Evolutionary conservation across 2,113 vertebrate species (phyloP).

Genomic region (Phalacrocorax pelagicus): DNA sequence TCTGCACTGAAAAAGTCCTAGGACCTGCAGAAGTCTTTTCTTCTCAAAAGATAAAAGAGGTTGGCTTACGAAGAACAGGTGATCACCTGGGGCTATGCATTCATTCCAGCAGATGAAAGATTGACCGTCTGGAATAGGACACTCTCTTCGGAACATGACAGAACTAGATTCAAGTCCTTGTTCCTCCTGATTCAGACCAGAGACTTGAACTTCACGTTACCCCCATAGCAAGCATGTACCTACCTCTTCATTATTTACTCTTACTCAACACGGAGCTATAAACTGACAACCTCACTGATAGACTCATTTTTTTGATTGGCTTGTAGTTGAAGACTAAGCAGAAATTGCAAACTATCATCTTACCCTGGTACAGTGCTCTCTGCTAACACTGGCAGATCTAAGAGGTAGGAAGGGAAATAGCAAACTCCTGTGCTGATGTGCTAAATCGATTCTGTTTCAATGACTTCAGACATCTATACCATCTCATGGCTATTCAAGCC

Average conservation of each 20-base stretch:
- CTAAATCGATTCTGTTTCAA: not conserved
- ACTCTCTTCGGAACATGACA: not conserved
- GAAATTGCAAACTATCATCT: not conserved
- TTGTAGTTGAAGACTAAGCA: not conserved
- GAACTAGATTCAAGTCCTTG: not conserved
- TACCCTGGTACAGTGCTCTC: not conserved
- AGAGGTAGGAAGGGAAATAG: not conserved
- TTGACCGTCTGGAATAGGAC: not conserved
- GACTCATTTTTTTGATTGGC: not conserved
- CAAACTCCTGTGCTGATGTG: not conserved
- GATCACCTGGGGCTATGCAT: not conserved
- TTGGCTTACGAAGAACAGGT: not conserved
- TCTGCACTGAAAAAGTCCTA: not conserved
- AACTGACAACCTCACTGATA: not conserved
- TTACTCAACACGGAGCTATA: not conserved
- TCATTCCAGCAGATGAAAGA: slow-evolving; percentile 47
- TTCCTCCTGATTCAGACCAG: not conserved
- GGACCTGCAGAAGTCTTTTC: not conserved
- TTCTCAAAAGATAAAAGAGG: not conserved
- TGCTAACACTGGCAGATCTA: not conserved
- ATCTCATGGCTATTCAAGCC: not conserved
- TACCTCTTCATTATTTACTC: not conserved
- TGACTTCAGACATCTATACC: not conserved
- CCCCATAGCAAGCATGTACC: not conserved
- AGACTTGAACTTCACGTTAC: slow-evolving; percentile 37